Percentiles rank a stretch among this genome's conserved stretches.
phyloP scores from a whole-genome alignment of 2,888 invertebrate genomes.

The Andrena bucephala region DNA sequence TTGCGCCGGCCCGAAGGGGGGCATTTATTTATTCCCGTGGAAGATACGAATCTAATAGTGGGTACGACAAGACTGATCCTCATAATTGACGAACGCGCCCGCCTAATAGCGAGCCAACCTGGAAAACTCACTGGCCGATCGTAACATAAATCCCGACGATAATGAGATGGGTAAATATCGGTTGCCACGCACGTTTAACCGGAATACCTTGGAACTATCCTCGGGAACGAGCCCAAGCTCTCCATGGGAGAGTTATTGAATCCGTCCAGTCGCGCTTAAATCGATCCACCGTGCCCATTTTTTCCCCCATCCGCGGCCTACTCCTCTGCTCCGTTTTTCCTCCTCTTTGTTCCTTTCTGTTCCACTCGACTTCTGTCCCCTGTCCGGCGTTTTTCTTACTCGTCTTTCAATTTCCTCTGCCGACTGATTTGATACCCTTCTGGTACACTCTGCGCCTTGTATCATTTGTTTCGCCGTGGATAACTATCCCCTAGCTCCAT shows the following conservation, averaged over 20 bases:
- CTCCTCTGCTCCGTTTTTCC: neutral
- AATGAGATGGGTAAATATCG: slow-evolving; percentile 79
- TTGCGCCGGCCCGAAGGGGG: neutral
- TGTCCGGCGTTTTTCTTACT: slow-evolving; percentile 1
- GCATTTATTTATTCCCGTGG: slow-evolving; percentile 64
- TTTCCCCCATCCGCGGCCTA: slow-evolving; percentile 8
- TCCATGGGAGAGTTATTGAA: slow-evolving; percentile 73
- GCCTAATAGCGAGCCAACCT: slow-evolving; percentile 60
- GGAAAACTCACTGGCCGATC: slow-evolving; percentile 68
- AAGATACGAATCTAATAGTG: slow-evolving; percentile 72
- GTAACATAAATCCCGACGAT: slow-evolving; percentile 77
- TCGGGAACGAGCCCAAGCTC: slow-evolving; percentile 27
- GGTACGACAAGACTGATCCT: slow-evolving; percentile 67
- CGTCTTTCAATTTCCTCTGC: neutral
- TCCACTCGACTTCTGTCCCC: neutral
- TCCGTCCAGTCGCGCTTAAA: slow-evolving; percentile 67
- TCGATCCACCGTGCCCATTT: slow-evolving; percentile 58
- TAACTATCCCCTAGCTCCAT: too few relatives aligned
- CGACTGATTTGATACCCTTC: slow-evolving; percentile 12
- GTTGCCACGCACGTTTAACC: slow-evolving; percentile 76
- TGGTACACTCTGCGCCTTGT: neutral
- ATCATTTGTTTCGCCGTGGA: neutral
- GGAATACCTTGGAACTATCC: slow-evolving; percentile 70
- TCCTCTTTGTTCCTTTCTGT: slow-evolving; percentile 1
- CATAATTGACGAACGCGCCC: slow-evolving; percentile 76